phyloP scores from a whole-genome alignment of 2,888 invertebrate genomes.

The Andricus quercusramuli region DNA sequence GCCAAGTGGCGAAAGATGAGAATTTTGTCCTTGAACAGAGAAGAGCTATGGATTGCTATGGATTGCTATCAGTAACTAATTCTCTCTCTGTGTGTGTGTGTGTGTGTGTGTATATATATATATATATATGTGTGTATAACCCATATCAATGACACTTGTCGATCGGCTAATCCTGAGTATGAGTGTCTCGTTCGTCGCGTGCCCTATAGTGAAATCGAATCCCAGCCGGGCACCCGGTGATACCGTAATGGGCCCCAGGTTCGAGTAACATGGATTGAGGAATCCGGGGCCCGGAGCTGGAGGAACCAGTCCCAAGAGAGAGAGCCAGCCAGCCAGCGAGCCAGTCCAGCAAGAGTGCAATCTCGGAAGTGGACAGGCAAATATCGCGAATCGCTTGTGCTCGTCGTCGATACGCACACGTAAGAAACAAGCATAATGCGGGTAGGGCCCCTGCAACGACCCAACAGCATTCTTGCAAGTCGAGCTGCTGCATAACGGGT shows the following conservation, averaged over 20 bases:
- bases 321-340: background rate
- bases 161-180: conserved; percentile 12
- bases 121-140: background rate
- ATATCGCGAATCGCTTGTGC: conserved; percentile 8
- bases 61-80: conserved; percentile 4
- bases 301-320: conserved; percentile 20
- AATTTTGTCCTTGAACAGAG: conserved; percentile 21
- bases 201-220: conserved; percentile 19
- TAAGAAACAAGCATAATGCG: conserved; percentile 41
- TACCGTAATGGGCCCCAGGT: conserved; percentile 18
- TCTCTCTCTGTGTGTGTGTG: too few species aligned
- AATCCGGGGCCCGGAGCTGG: conserved; percentile 12
- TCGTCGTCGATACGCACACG: conserved; percentile 33
- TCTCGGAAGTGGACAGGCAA: conserved; percentile 36
- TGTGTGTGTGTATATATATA: too few species aligned
- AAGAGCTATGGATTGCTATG: background rate
- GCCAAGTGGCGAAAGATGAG: background rate
- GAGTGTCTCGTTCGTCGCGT: conserved; percentile 26
- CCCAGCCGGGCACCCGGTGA: background rate
- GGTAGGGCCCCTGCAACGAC: conserved; percentile 22
- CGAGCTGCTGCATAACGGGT: conserved; percentile 43
- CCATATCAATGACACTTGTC: conserved; percentile 13
- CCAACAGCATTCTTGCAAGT: conserved; percentile 42
- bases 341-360: background rate
- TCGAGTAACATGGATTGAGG: conserved; percentile 26